Base-by-base conservation (phyloP, 2,113 vertebrate genomes). In the Pycnonotus jocosus region DNA sequence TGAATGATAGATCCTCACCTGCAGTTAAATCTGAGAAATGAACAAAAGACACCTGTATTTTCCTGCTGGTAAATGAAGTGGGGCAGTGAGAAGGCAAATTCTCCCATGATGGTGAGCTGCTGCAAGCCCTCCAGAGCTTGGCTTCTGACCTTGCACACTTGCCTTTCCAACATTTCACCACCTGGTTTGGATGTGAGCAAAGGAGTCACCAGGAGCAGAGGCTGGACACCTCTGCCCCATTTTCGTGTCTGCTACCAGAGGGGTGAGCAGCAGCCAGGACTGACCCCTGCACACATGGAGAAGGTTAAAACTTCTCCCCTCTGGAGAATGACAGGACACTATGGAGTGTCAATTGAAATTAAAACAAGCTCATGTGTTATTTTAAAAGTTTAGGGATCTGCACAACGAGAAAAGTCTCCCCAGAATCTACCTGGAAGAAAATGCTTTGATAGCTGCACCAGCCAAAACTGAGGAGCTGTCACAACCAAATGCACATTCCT, bases 401-500 rank as follows among this genome's bases (percentile, higher is more conserved):
- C 9, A 74, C 20, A 51, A 6, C 10, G 37, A 57, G 37, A 61
- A 85, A 74, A 7, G 1, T n/a, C 3, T 81, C 45, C 31, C 14
- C 42, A 74, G 42, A 73, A 78, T n/a, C 45, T 85, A 19, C 28
- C 37, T 57, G 42, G 8, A 77, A 77, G 51, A 61, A 21, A 68
- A 5, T 23, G 24, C 15, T 27, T 3, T 11, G 21, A 40, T 35
- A 62, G 10, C 37, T 78, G 12, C 7, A 1, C 7, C 18, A 57
- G 31, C 1, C 24, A 37, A 38, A 87, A 87, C 19, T 13, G 4
- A 61, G 31, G 37, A 73, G 9, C 1, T 35, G 21, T 23, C 30
- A 47, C 22, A 69, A 47, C 35, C 8, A 56, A 13, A 4, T 3
- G 2, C 12, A 27, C 0, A 0, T 19, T 11, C 53, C 31, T 53